Evolutionary conservation across 1,140 invertebrate species (phyloP).

Genomic region (Caenorhabditis brenneri): DNA sequence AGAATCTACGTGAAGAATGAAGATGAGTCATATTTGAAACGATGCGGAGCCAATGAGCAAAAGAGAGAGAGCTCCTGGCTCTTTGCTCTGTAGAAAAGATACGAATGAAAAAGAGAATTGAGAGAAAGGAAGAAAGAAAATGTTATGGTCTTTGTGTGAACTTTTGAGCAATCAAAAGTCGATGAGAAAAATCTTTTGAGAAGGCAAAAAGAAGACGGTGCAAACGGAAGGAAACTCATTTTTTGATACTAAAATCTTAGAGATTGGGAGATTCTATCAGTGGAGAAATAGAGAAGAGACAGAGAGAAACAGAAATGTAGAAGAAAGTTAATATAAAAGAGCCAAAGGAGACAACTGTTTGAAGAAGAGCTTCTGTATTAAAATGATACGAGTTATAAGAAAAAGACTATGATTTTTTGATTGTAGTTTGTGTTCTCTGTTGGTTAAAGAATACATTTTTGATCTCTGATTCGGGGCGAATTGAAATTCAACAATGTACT

Average conservation of each 20-base stretch:
- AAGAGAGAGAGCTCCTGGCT: not conserved
- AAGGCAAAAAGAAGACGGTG: not conserved
- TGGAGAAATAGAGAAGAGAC: not conserved
- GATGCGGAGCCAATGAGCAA: conserved; percentile 7
- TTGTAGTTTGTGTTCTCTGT: conserved; percentile 9
- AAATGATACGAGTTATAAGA: not conserved
- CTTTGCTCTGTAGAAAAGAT: conserved; percentile 16
- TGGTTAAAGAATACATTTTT: not conserved
- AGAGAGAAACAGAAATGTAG: not conserved
- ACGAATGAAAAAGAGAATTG: not conserved
- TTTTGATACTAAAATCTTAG: not conserved
- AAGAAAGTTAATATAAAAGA: not conserved
- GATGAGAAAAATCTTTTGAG: not conserved
- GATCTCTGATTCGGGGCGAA: not conserved
- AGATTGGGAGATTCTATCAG: not conserved
- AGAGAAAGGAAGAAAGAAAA: not conserved
- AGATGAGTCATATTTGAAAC: not conserved
- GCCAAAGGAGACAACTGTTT: not conserved
- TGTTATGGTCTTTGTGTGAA: conserved; percentile 43
- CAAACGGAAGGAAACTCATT: not conserved
- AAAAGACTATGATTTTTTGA: conserved; percentile 26
- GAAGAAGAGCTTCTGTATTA: not conserved
- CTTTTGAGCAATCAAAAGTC: conserved; percentile 37
- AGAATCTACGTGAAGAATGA: not conserved
- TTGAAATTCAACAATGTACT: not conserved